Percentiles rank a stretch among this genome's conserved stretches.
Conservation (phyloP, 2,888 invertebrate species). For the Cataglyphis rosenhaueri region DNA sequence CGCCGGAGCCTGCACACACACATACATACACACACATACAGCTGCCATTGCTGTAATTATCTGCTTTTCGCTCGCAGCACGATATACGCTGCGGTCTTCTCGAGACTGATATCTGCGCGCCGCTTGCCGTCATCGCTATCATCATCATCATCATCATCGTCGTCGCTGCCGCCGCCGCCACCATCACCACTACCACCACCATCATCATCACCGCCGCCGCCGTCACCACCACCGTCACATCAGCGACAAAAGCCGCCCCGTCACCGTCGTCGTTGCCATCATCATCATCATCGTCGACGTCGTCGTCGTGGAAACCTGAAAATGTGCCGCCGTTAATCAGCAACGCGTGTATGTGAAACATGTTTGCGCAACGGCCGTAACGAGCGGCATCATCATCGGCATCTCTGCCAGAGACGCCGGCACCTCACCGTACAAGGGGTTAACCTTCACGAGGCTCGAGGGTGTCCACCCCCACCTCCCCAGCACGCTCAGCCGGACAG, state of each 20-base stretch:
- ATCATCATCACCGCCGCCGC: background rate
- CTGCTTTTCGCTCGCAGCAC: conserved; percentile 61
- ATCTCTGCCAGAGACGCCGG: conserved; percentile 65
- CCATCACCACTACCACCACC: background rate
- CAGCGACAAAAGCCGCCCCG: background rate
- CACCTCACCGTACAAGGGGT: conserved; percentile 58
- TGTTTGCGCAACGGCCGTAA: conserved; percentile 69
- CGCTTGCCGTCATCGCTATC: background rate
- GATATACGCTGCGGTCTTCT: conserved; percentile 58
- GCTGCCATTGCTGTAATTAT: conserved; percentile 80
- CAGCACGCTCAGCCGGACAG: conserved; percentile 56
- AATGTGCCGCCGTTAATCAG: conserved; percentile 64
- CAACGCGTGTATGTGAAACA: conserved; percentile 58
- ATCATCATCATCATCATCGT: background rate
- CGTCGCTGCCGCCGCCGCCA: background rate
- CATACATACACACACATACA: conserved; percentile 33
- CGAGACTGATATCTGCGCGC: conserved; percentile 26
- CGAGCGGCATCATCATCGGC: conserved; percentile 61
- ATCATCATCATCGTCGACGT: background rate
- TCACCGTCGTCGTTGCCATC: background rate
- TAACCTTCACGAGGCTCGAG: conserved; percentile 65
- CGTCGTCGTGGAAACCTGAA: conserved; percentile 59
- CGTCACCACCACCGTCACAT: background rate
- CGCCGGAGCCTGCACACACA: conserved; percentile 66
- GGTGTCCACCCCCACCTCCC: conserved; percentile 37